Base-by-base conservation (phyloP, 92 coral and sea anemone species). In the Phenganax marumi region DNA sequence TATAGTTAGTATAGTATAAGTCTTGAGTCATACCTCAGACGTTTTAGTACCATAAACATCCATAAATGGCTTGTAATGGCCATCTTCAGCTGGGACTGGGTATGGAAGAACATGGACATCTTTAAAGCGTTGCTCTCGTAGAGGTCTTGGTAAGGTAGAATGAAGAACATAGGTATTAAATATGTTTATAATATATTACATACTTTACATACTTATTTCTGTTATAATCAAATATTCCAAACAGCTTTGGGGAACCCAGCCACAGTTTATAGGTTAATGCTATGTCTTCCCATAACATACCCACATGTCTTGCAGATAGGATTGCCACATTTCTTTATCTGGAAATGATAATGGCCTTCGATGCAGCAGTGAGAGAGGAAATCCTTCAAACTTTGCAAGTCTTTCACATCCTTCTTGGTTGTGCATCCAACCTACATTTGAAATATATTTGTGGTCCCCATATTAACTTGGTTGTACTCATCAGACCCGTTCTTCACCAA, bases 41-140 rank as follows among this genome's bases (percentile, higher is more conserved):
- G 76, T 70, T 50, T 70, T 24, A 4, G 52, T 70, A 24, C 76
- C 76, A 70, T 70, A 70, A 70, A 70, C 76, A 46, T 18, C 76
- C 52, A 3, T 10, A 70, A 70, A 70, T 10, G 70, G 70, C 49
- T 72, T 70, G 51, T 81, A 81, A 74, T 81, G 85, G 47, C 66
- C 85, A 81, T 81, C 77, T 16, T 57, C 77, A 26, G 85, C 51
- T 14, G 50, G 77, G 13, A 68, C 85, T 21, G 85, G 76, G 51
- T 65, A 81, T 11, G 77, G 85, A 48, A 79, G 49, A 72, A 33
- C 46, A 50, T 81, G 76, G 63, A 81, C 85, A 22, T 81, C 68
- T 48, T 69, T 68, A 17, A 63, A 23, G 12, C 78, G 21, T 70
- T 81, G 60, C 50, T 81, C 77, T 68, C 77, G 47, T 33, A 81